A percentile compares a stretch with the other conserved stretches of the same genome.
Evolutionary conservation across 2,113 vertebrate species (phyloP).

Genomic region (Panurus biarmicus): DNA sequence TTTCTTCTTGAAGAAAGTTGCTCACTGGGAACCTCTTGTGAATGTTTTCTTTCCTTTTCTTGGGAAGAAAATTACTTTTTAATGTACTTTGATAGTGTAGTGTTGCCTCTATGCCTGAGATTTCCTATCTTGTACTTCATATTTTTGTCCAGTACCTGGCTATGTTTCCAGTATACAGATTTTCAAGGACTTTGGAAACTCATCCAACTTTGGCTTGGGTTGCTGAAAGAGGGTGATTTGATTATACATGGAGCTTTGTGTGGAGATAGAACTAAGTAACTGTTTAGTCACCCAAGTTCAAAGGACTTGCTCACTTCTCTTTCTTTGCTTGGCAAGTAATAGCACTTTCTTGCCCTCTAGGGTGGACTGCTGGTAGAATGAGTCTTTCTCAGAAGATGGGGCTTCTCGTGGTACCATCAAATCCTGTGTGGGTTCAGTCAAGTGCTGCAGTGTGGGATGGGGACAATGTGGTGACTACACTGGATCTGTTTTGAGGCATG

Average conservation of each 20-base stretch:
- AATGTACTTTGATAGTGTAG: neutral
- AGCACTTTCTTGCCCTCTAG: neutral
- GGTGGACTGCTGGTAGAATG: neutral
- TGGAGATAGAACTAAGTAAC: neutral
- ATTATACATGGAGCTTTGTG: neutral
- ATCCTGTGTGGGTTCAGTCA: neutral
- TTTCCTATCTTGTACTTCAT: neutral
- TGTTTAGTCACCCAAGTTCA: neutral
- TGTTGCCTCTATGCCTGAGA: neutral
- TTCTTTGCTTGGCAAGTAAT: neutral
- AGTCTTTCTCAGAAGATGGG: neutral
- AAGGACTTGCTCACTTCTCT: neutral
- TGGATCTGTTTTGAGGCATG: rapidly evolving
- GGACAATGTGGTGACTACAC: rapidly evolving
- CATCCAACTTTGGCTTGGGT: neutral
- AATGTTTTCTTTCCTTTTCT: neutral
- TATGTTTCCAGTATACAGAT: neutral
- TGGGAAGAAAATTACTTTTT: neutral
- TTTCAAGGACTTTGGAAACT: neutral
- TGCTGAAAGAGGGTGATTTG: neutral
- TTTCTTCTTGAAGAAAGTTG: neutral
- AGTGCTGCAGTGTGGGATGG: neutral
- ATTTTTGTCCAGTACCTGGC: neutral
- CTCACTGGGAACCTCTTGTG: neutral
- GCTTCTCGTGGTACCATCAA: rapidly evolving